Evolutionary conservation across 2,113 vertebrate species (phyloP), one percentile per base, ranked within the genome.

Genomic region (Entelurus aequoreus): DNA sequence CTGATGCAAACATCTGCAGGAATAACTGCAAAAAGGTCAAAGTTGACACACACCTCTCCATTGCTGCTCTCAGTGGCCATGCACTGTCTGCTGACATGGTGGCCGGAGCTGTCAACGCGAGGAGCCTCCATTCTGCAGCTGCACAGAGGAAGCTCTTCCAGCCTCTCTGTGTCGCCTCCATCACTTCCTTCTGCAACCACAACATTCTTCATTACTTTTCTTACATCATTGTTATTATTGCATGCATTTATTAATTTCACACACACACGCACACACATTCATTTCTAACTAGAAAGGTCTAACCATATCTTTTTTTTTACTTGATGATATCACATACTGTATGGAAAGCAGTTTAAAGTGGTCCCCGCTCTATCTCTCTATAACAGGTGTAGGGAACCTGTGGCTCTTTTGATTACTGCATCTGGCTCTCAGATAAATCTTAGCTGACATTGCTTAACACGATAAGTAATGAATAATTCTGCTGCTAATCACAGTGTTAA

Each of bases 91-190:
- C 87, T 91, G 0, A 88, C 84, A 1, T 88, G 72, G 48, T 91
- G 85, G 1, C 90, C 91, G 62, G 90, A 90, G 38, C 91, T 87
- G 65, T 95, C 93, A 0, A 94, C 93, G 0, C 93, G 93, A 2
- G 94, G 94, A 0, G 94, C 94, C 78, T 96, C 94, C 94, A 96
- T 96, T 68, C 94, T 90, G 81, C 94, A 95, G 84, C 94, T 95
- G 81, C 94, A 96, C 37, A 96, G 85, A 2, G 94, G 94, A 53
- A 96, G 80, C 80, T 95, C 94, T 82, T 95, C 94, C 74, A 94
- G 89, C 0, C 93, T 88, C 75, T 95, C 94, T 0, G 91, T 94
- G 83, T 95, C 94, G 67, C 93, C 90, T 0, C 90, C 92, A 40
- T 94, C 94, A 0, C 94, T 93, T 54, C 93, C 94, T 5, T 94